Evolutionary conservation across 2,113 vertebrate species (phyloP), one percentile per base, ranked within the genome.

Genomic region (Dasypus novemcinctus): DNA sequence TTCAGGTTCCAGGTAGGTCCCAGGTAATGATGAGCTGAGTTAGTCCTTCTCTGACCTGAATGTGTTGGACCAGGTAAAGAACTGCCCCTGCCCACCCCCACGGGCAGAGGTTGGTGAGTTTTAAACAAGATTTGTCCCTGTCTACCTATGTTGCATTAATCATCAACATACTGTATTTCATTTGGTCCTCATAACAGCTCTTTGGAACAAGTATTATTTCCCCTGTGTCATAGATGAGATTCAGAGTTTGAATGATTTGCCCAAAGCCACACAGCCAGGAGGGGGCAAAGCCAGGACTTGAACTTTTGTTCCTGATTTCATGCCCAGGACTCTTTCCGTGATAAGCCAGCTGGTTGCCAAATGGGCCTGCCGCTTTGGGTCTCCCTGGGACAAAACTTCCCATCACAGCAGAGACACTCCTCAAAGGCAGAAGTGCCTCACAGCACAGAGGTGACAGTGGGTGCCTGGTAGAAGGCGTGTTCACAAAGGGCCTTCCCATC

Each of bases 401-500:
- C 97, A 85, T 96, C 61, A 92, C 95, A 95, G 90, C 1, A 5
- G 66, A 82, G 88, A 76, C 57, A 36, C 6, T 66, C 46, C 72
- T 59, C 57, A 41, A 66, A 81, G 3, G 92, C 96, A 75, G 91
- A 96, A 97, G 92, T 74, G 46, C 90, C 82, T 57, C 52, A 29
- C 46, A 57, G 23, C 54, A 0, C 23, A 6, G 74, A 64, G 52
- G 61, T 41, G 57, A 36, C 31, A n/a, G 31, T 15, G 66, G 66
- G 20, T 41, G 64, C 79, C 96, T 91, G 79, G 83, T 95, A 86
- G 61, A 43, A 71, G 63, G 54, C 64, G 43, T 43, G 63, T 29
- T 84, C 87, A 97, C 97, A 97, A 96, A 76, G 95, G 87, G 0
- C 75, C 87, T 95, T 98, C 97, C 97, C 90, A 94, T 95, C 4